A percentile compares a stretch with the other conserved stretches of the same genome.
Conservation (phyloP, 2,797 vertebrate genomes). For the Otolemur crassicaudatus region DNA sequence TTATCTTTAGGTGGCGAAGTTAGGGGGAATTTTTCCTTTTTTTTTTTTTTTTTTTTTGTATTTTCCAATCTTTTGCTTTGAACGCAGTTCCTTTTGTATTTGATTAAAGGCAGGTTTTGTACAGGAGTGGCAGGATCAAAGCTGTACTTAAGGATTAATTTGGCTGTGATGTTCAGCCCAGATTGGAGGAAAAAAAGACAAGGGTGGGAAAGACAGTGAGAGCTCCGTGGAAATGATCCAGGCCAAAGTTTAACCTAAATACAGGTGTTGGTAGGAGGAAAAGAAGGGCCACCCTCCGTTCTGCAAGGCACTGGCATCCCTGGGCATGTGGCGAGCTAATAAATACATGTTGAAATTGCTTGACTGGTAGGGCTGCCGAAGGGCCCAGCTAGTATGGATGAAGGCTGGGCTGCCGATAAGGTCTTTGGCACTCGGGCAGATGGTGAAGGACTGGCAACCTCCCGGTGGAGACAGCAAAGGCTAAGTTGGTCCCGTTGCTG, state of each 20-base stretch:
- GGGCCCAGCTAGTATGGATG: neutral
- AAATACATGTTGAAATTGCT: neutral
- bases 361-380: neutral
- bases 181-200: neutral
- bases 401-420: neutral
- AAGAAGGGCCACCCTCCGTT: neutral
- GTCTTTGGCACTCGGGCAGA: neutral
- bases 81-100: neutral
- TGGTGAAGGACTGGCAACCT: neutral
- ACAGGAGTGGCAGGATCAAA: constrained; percentile 17
- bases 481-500: neutral
- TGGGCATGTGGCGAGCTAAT: neutral
- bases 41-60: neutral
- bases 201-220: neutral
- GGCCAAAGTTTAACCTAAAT: neutral
- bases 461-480: neutral
- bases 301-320: neutral
- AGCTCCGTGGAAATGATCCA: neutral
- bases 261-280: neutral
- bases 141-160: constrained; percentile 44
- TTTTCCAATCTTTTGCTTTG: constrained; percentile 11
- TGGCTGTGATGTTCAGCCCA: neutral
- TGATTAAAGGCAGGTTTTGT: constrained; percentile 34
- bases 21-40: constrained; percentile 3
- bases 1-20: neutral